These are phyloP conservation scores for Melanostigma gelatinosum DNA, from an alignment of 2,113 vertebrate genomes.

Conservation along the genomic window DNA sequence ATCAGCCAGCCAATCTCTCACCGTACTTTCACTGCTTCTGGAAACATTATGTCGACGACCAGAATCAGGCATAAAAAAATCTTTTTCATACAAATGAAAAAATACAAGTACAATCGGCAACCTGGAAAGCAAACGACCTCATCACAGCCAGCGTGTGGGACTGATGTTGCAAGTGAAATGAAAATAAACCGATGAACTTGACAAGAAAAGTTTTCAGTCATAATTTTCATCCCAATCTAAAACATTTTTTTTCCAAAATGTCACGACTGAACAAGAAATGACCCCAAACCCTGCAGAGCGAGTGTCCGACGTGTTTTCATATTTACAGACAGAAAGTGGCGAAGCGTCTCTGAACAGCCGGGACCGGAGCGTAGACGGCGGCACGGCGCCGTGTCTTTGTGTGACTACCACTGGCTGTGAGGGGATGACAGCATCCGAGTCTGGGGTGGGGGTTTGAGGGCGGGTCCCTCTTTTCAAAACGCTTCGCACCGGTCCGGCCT, in stretches of 20 bases:
- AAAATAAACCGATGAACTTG: constrained; percentile 38
- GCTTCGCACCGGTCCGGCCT: constrained; percentile 55
- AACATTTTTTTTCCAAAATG: constrained; percentile 21
- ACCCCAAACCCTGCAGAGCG: constrained; percentile 54
- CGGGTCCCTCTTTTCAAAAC: constrained; percentile 50
- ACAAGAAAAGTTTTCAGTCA: constrained; percentile 39
- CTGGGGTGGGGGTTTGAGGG: constrained; percentile 41
- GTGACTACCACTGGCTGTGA: constrained; percentile 70
- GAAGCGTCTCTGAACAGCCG: constrained; percentile 33
- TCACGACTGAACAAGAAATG: constrained; percentile 33
- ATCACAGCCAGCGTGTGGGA: constrained; percentile 63
- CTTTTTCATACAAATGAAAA: constrained; percentile 48
- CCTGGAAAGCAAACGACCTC: constrained; percentile 51
- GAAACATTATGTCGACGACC: constrained; percentile 31
- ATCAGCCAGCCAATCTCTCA: constrained; percentile 19
- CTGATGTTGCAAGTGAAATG: constrained; percentile 44
- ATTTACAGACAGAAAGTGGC: constrained; percentile 68
- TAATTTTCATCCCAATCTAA: constrained; percentile 37
- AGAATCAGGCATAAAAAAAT: constrained; percentile 33
- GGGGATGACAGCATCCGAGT: constrained; percentile 42
- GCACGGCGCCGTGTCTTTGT: constrained; percentile 62
- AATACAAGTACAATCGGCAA: constrained; percentile 49
- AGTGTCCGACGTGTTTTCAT: constrained; percentile 50
- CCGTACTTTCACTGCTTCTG: constrained; percentile 39
- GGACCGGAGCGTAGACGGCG: constrained; percentile 48